These are phyloP conservation scores for Teleiodes luculella DNA, from an alignment of 2,888 invertebrate genomes.

Conservation along the genomic window DNA sequence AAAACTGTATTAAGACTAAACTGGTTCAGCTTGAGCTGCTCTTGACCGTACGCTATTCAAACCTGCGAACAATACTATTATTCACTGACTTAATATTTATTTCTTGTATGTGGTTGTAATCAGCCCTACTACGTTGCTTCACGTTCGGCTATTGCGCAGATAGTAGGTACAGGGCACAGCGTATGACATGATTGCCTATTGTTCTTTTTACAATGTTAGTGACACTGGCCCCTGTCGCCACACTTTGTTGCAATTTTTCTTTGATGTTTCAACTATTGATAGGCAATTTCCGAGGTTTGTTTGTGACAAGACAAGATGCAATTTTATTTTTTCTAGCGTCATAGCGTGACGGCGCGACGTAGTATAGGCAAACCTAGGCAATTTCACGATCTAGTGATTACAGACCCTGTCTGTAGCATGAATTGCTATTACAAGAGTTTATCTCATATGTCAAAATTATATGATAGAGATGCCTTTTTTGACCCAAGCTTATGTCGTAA, in stretches of 20 bases:
- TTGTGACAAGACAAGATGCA: neutral
- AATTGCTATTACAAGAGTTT: too few relatives aligned
- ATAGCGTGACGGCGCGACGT: neutral
- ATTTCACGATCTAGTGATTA: too few relatives aligned
- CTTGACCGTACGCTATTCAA: too few relatives aligned
- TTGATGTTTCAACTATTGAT: slow-evolving; percentile 2
- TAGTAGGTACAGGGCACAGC: neutral
- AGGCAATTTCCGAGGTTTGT: neutral
- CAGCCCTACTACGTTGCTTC: neutral
- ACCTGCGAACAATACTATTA: too few relatives aligned
- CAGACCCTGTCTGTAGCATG: too few relatives aligned
- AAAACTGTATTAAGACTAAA: too few relatives aligned
- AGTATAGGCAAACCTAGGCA: neutral
- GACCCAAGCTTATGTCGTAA: too few relatives aligned
- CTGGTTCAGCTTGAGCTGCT: too few relatives aligned
- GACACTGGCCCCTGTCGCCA: slow-evolving; percentile 25
- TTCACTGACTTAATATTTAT: too few relatives aligned
- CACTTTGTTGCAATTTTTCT: neutral
- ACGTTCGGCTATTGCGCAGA: neutral
- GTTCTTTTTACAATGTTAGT: slow-evolving; percentile 23
- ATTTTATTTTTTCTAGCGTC: neutral
- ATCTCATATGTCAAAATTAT: too few relatives aligned
- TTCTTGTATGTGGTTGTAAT: too few relatives aligned
- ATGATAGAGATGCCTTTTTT: too few relatives aligned
- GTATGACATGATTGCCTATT: slow-evolving; percentile 13